Evolutionary conservation across 2,797 vertebrate species (phyloP).

Genomic region (Pseudopleuronectes americanus): DNA sequence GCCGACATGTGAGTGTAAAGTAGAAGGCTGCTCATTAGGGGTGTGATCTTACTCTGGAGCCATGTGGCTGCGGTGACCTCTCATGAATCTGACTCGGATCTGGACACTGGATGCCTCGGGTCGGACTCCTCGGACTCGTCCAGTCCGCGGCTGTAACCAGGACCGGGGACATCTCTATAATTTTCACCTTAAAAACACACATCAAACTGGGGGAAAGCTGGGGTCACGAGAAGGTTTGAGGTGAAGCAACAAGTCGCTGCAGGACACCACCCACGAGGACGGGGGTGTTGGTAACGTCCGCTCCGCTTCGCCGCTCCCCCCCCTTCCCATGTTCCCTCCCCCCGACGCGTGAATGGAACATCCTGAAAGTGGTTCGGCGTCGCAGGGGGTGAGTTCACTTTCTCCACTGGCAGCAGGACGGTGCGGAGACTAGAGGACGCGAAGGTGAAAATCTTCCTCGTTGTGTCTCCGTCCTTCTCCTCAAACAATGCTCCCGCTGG

Average conservation of each 20-base stretch:
- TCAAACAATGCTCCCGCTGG: constrained; percentile 20
- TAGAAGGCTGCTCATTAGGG: constrained; percentile 36
- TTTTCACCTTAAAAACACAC: no score
- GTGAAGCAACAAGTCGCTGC: no score
- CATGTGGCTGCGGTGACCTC: constrained; percentile 55
- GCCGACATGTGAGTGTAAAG: constrained; percentile 12
- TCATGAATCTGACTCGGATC: constrained; percentile 37
- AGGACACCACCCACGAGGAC: constrained; percentile 14
- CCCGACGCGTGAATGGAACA: constrained; percentile 69
- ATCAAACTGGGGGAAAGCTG: no score
- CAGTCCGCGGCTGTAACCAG: constrained; percentile 41
- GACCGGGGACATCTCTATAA: not conserved
- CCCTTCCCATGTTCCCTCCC: not conserved
- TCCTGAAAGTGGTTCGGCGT: constrained; percentile 67
- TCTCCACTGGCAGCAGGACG: not conserved
- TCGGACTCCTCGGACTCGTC: constrained; percentile 58
- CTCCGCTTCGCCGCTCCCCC: constrained; percentile 18
- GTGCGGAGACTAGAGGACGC: not conserved
- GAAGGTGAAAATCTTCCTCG: not conserved
- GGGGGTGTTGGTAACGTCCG: constrained; percentile 43
- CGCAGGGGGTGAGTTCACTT: constrained; percentile 70
- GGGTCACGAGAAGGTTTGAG: fast-evolving
- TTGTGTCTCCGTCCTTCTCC: not conserved
- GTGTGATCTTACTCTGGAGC: constrained; percentile 58
- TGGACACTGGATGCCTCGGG: constrained; percentile 53